These are phyloP conservation scores for Emydoidea blandingii DNA, from an alignment of 2,797 vertebrate species.

Conservation along the genomic window DNA sequence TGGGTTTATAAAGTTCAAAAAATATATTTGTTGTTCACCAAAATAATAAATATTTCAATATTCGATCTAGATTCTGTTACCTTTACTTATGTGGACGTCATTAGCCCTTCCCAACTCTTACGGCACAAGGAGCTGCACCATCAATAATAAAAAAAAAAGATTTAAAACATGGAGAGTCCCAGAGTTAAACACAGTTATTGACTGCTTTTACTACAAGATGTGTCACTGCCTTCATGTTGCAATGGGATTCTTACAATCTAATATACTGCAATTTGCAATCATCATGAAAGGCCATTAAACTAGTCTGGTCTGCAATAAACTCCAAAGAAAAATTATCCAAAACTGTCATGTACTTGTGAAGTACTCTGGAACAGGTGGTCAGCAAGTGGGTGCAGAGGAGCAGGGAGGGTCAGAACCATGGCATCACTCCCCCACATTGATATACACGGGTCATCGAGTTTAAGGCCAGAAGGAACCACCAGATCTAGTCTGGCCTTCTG, in stretches of 20 bases:
- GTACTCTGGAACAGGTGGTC: background rate
- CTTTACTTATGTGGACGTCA: background rate
- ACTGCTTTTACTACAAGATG: background rate
- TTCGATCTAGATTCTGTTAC: background rate
- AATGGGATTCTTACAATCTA: accelerated
- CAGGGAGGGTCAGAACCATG: background rate
- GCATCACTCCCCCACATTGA: background rate
- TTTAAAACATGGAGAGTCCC: background rate
- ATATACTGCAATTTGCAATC: accelerated
- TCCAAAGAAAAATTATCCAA: background rate
- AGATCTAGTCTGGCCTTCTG: background rate
- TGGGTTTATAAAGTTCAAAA: background rate
- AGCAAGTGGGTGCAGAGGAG: background rate
- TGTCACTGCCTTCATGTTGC: background rate
- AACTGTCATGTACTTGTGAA: background rate
- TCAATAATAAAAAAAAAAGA: background rate
- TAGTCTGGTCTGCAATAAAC: background rate
- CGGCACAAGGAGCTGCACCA: accelerated
- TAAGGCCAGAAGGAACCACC: background rate
- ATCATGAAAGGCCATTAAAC: background rate
- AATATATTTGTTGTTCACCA: too few species aligned
- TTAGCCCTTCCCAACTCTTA: background rate
- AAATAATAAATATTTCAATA: background rate
- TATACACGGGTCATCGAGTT: background rate
- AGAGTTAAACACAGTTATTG: background rate